Percentiles rank a stretch among this genome's conserved stretches.
Conservation (phyloP, 2,113 vertebrate species). For the Lethenteron reissneri region DNA sequence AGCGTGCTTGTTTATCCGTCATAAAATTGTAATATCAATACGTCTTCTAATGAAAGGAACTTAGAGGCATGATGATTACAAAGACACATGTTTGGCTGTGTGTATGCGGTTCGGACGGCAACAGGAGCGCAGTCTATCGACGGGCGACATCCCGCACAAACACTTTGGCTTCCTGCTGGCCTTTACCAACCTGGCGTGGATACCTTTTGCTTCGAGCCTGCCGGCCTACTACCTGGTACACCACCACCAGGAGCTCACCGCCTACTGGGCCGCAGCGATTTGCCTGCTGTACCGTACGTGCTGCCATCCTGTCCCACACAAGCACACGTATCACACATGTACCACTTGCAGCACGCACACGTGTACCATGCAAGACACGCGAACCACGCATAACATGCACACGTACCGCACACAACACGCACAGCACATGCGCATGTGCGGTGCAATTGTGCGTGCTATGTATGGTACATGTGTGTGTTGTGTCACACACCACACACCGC, state of each 20-base stretch:
- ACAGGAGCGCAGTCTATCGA: slow-evolving; percentile 62
- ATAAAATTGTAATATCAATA: not conserved
- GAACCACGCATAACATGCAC: too few relatives aligned
- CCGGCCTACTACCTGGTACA: slow-evolving; percentile 60
- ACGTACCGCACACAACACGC: too few relatives aligned
- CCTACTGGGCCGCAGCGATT: slow-evolving; percentile 23
- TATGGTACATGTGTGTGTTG: too few relatives aligned
- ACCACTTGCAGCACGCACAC: too few relatives aligned
- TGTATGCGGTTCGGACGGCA: not conserved
- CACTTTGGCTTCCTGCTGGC: slow-evolving; percentile 88
- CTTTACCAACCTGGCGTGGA: slow-evolving; percentile 74
- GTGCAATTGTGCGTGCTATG: too few relatives aligned
- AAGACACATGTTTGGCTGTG: not conserved
- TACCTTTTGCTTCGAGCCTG: slow-evolving; percentile 64
- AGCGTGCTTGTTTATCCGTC: not conserved
- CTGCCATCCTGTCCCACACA: too few relatives aligned
- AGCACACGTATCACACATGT: too few relatives aligned
- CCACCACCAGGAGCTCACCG: slow-evolving; percentile 38
- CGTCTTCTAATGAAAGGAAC: not conserved
- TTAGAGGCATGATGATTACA: too few relatives aligned
- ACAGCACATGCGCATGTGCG: too few relatives aligned
- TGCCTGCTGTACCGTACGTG: slow-evolving; percentile 49
- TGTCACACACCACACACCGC: too few relatives aligned
- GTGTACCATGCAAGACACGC: too few relatives aligned
- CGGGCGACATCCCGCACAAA: slow-evolving; percentile 68